Evolutionary conservation across 2,888 invertebrate species (phyloP).

Genomic region (Metellina segmentata): DNA sequence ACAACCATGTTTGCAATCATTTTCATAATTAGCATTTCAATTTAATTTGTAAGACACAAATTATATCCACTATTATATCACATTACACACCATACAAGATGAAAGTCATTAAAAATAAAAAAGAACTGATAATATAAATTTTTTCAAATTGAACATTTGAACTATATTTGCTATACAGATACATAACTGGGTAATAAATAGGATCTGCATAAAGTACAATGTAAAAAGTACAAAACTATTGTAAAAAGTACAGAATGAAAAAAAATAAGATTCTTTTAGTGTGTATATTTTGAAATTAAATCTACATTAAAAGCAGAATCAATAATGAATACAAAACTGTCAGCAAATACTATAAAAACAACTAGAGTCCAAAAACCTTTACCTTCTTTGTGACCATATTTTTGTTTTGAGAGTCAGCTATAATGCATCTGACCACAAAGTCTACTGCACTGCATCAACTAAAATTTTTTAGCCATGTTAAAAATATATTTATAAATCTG

Average conservation of each 20-base stretch:
- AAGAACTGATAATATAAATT: no score
- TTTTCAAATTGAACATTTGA: background rate
- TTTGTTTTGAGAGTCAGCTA: background rate
- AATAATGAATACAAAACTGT: background rate
- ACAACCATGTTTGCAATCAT: background rate
- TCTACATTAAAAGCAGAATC: background rate
- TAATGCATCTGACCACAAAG: background rate
- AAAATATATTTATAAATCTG: constrained; percentile 57
- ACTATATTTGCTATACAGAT: background rate
- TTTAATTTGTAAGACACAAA: no score
- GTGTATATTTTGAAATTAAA: background rate
- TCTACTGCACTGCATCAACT: background rate
- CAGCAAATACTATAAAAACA: background rate
- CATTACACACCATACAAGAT: no score
- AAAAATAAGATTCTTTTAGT: background rate
- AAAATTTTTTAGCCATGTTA: constrained; percentile 18
- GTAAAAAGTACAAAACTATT: background rate
- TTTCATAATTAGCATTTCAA: no score
- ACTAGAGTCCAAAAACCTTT: background rate
- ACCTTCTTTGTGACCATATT: background rate
- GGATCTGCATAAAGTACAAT: background rate
- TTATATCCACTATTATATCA: no score
- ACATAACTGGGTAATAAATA: no score
- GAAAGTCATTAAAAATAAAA: no score
- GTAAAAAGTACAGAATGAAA: background rate